Evolutionary conservation across 2,113 vertebrate genomes (phyloP), one percentile per base, ranked within the genome.

Genomic region (Toxotes chatareus): DNA sequence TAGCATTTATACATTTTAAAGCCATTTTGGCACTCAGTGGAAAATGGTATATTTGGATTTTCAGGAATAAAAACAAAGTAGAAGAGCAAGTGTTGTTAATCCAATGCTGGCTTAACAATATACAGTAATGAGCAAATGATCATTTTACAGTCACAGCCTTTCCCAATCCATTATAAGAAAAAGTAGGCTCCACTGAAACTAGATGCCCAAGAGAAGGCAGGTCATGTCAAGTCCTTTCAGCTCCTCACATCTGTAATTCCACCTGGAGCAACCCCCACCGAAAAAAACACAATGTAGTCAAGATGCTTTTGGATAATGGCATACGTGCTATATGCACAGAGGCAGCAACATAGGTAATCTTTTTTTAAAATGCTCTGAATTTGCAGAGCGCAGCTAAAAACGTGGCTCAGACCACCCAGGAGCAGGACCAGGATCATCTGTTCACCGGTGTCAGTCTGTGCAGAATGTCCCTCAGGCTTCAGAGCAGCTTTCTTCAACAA

Each of bases 331-430:
- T 38, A 56, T 72, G 71, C 44, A 67, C 56, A 81, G 34, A 74
- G 66, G 19, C 49, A 73, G 34, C 4, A 4, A 73, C 73, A 65
- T 3, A 65, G 11, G n/a, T 76, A 44, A 66, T 66, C 36, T 61
- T 86, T 61, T 68, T 74, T 68, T 63, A 64, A 71, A 55, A 63
- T 68, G 71, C 69, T 68, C n/a, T 67, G 21, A 75, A 40, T 73
- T 73, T 51, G 19, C 62, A 83, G 64, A 77, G 55, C 66, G 53
- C 60, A 34, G 38, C 19, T 64, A 57, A 82, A 82, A 75, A 68
- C 69, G 42, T 31, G 62, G 66, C 32, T 55, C 51, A 72, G 76
- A 76, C 76, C 88, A 82, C 81, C 86, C 86, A 72, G 78, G 49
- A 84, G 63, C 14, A 23, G 14, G 63, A 9, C 13, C 61, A 21